A percentile compares a stretch with the other conserved stretches of the same genome.
phyloP scores from a whole-genome alignment of 2,113 vertebrate genomes.

The Corydoras maculifer region DNA sequence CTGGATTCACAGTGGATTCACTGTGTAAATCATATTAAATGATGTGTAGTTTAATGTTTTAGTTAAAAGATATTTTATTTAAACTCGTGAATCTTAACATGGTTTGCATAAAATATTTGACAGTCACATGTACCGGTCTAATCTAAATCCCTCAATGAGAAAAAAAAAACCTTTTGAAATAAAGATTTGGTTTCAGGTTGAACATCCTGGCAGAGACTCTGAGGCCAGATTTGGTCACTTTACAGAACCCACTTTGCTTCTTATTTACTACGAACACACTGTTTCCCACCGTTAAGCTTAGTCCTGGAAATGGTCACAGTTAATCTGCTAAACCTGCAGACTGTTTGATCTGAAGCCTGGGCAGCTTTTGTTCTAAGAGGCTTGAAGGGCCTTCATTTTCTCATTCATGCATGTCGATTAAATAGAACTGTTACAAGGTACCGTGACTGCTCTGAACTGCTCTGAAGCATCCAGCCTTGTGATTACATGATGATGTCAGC shows the following conservation, averaged over 20 bases:
- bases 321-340: constrained; percentile 25
- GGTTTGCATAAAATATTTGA: too few relatives aligned
- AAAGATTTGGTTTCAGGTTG: too few relatives aligned
- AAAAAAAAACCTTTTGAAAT: too few relatives aligned
- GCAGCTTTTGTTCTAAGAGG: constrained; percentile 35
- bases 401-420: constrained; percentile 9
- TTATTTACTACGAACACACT: constrained; percentile 9
- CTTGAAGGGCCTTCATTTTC: constrained; percentile 31
- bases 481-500: constrained; percentile 9
- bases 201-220: too few relatives aligned
- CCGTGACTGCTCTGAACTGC: constrained; percentile 13
- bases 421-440: not conserved
- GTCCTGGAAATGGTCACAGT: constrained; percentile 17
- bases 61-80: too few relatives aligned
- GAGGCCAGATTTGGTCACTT: not conserved
- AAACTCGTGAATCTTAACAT: too few relatives aligned
- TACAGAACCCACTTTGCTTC: not conserved
- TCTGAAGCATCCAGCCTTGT: constrained; percentile 24
- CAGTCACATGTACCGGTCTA: too few relatives aligned
- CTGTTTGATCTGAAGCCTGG: constrained; percentile 44
- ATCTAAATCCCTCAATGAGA: too few relatives aligned
- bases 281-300: constrained; percentile 1
- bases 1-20: too few relatives aligned
- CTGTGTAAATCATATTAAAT: too few relatives aligned
- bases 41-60: too few relatives aligned